A percentile compares a stretch with the other conserved stretches of the same genome.
Evolutionary conservation across 2,888 invertebrate genomes (phyloP).

Genomic region (Temnothorax rugatulus): DNA sequence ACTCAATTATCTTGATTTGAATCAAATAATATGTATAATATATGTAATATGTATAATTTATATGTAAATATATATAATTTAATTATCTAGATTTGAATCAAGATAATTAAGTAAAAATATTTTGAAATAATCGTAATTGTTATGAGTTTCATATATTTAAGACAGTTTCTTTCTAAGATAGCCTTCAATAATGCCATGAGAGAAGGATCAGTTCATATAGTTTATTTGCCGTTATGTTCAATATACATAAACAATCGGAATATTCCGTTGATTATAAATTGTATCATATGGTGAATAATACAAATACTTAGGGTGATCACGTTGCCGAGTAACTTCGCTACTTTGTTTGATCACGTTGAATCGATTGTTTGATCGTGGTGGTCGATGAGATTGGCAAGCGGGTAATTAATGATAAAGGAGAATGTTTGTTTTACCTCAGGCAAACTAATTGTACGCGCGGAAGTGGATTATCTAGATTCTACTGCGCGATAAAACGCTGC

Average conservation of each 20-base stretch:
- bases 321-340: background rate
- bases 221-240: background rate
- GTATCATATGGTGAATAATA: conserved; percentile 8
- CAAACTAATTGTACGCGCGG: conserved; percentile 30
- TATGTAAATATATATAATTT: background rate
- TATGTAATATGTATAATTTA: no score
- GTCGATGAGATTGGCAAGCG: conserved; percentile 46
- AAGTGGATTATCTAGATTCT: conserved; percentile 39
- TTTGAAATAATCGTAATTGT: background rate
- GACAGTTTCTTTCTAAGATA: background rate
- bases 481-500: conserved; percentile 3
- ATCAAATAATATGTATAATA: no score
- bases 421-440: conserved; percentile 36
- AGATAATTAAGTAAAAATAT: background rate
- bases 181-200: background rate
- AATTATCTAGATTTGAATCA: background rate
- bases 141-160: background rate
- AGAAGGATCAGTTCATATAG: background rate
- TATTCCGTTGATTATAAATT: background rate
- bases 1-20: background rate
- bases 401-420: conserved; percentile 55
- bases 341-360: conserved; percentile 44
- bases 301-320: conserved; percentile 26
- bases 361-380: conserved; percentile 43
- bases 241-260: conserved; percentile 1